A percentile compares a stretch with the other conserved stretches of the same genome.
Conservation (phyloP, 1,140 invertebrate species). For the Mactra quadrangularis region DNA sequence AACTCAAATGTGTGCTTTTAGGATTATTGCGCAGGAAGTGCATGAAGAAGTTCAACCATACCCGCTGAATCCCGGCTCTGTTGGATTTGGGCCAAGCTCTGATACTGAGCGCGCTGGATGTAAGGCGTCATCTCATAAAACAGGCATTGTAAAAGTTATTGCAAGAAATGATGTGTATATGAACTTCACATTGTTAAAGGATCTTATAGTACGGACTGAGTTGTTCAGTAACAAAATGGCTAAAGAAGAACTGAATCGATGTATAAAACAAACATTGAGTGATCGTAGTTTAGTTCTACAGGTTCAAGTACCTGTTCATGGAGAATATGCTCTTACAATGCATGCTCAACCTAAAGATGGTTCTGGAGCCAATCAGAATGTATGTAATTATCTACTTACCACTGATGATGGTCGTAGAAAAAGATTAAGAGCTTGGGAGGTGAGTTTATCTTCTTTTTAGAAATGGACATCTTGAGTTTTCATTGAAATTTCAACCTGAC, state of each 20-base stretch:
- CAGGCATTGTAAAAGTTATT: conserved; percentile 38
- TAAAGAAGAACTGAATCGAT: conserved; percentile 40
- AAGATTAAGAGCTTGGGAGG: conserved; percentile 24
- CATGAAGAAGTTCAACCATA: conserved; percentile 29
- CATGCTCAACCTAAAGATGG: conserved; percentile 37
- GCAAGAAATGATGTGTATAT: conserved; percentile 5
- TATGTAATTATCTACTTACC: conserved; percentile 56
- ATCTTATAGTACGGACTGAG: conserved; percentile 25
- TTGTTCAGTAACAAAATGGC: conserved; percentile 36
- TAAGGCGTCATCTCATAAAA: conserved; percentile 39
- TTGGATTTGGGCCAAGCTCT: conserved; percentile 46
- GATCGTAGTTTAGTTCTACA: conserved; percentile 14
- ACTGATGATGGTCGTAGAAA: conserved; percentile 22
- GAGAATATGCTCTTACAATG: conserved; percentile 52
- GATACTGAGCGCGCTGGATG: conserved; percentile 49
- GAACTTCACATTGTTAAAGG: conserved; percentile 29
- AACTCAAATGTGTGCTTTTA: conserved; percentile 36
- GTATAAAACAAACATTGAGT: conserved; percentile 19
- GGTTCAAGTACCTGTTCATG: conserved; percentile 48
- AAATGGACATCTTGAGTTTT: no score
- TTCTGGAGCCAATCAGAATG: conserved; percentile 11
- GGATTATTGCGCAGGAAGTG: conserved; percentile 22
- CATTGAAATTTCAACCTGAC: no score
- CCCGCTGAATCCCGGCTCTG: conserved; percentile 44
- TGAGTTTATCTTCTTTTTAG: conserved; percentile 8